Evolutionary conservation across 2,113 vertebrate genomes (phyloP).

Genomic region (Clarias gariepinus): DNA sequence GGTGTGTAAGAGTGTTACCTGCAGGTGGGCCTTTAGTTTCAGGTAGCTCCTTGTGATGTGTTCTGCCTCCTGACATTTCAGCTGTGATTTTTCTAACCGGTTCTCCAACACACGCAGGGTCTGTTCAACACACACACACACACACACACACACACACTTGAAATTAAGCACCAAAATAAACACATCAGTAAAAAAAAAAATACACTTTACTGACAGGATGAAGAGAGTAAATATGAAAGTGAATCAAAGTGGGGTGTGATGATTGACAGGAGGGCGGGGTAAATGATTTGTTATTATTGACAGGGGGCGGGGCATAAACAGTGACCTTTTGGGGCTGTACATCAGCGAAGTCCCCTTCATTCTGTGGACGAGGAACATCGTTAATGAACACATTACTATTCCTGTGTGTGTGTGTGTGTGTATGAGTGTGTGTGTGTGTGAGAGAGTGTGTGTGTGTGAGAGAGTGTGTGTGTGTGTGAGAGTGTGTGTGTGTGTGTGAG

Average conservation of each 20-base stretch:
- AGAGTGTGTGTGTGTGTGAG: no score
- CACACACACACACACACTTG: not conserved
- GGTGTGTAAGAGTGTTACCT: constrained; percentile 63
- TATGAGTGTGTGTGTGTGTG: constrained; percentile 10
- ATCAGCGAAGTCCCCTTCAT: constrained; percentile 53
- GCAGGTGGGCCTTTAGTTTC: constrained; percentile 79
- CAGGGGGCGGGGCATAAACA: not conserved
- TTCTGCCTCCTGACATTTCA: constrained; percentile 79
- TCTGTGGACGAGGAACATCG: constrained; percentile 56
- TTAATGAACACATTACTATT: not conserved
- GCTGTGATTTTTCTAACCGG: constrained; percentile 80
- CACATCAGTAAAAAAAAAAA: not conserved
- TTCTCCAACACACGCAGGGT: constrained; percentile 79
- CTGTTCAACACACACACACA: constrained; percentile 59
- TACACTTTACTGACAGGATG: not conserved
- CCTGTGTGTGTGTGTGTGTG: not conserved
- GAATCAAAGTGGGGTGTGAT: not conserved
- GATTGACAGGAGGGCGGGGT: not conserved
- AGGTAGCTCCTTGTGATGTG: constrained; percentile 76
- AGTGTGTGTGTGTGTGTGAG: constrained; percentile 2
- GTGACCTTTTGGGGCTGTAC: constrained; percentile 58
- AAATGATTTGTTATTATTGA: not conserved
- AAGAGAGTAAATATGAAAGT: not conserved
- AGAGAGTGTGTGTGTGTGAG: constrained; percentile 6
- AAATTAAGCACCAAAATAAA: not conserved